phyloP scores from a whole-genome alignment of 2,113 vertebrate genomes.

The Dunckerocampus dactyliophorus region DNA sequence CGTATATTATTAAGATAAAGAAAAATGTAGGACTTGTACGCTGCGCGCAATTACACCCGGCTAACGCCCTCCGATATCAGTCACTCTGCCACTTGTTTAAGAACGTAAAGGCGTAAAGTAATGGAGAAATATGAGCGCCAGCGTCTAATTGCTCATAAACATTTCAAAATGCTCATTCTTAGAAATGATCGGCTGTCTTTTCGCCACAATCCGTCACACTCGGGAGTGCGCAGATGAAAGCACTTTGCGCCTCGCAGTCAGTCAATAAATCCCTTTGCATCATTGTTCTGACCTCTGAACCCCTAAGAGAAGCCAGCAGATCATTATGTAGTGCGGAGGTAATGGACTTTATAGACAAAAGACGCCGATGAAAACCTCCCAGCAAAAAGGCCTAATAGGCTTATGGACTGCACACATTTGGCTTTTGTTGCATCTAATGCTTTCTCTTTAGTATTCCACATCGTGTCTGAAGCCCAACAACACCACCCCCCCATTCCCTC shows the following conservation, averaged over 20 bases:
- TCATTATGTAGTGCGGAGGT: slow-evolving; percentile 45
- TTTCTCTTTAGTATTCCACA: slow-evolving; percentile 44
- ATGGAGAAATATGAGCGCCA: slow-evolving; percentile 20
- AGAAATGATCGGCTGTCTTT: slow-evolving; percentile 13
- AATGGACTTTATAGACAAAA: slow-evolving; percentile 50
- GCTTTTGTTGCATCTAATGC: slow-evolving; percentile 36
- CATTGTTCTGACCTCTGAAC: slow-evolving; percentile 46
- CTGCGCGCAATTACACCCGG: slow-evolving; percentile 42
- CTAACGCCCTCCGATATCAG: slow-evolving; percentile 22
- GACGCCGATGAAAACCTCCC: slow-evolving; percentile 51
- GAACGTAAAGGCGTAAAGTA: slow-evolving; percentile 14
- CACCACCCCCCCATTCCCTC: slow-evolving; percentile 14
- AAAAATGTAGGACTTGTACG: slow-evolving; percentile 45
- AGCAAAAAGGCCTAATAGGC: slow-evolving; percentile 37
- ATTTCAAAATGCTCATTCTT: slow-evolving; percentile 15
- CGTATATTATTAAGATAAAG: slow-evolving; percentile 57
- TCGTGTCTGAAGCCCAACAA: slow-evolving; percentile 10
- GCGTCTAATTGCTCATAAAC: slow-evolving; percentile 27
- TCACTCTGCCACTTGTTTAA: slow-evolving; percentile 33
- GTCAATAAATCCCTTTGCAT: slow-evolving; percentile 37
- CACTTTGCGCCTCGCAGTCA: slow-evolving; percentile 21
- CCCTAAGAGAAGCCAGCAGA: slow-evolving; percentile 28
- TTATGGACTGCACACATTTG: slow-evolving; percentile 34
- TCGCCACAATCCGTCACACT: not conserved
- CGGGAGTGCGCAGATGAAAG: slow-evolving; percentile 27